Percentiles rank a stretch among this genome's conserved stretches.
Evolutionary conservation across 1,140 invertebrate genomes (phyloP).

Genomic region (Lepidurus packardi): DNA sequence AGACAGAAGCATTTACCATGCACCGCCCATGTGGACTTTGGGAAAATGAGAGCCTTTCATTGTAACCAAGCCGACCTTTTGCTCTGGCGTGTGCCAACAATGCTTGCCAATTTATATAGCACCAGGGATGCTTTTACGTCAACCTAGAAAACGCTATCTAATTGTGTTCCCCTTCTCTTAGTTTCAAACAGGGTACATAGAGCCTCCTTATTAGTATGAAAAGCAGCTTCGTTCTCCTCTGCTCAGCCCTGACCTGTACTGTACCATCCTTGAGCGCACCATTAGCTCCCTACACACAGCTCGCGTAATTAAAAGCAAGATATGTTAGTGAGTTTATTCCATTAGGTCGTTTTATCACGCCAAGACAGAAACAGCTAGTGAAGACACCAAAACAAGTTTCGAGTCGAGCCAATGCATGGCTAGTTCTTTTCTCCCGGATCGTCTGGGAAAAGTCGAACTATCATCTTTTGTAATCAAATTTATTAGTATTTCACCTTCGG

Average conservation of each 20-base stretch:
- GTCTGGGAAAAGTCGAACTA: not conserved
- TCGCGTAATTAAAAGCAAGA: not conserved
- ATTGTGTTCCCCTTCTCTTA: not conserved
- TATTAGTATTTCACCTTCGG: conserved; percentile 9
- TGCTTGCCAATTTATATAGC: conserved; percentile 22
- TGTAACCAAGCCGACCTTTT: conserved; percentile 17
- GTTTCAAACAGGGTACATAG: not conserved
- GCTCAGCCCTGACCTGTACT: not conserved
- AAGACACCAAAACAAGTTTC: not conserved
- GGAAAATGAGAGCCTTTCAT: conserved; percentile 21
- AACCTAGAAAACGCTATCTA: conserved; percentile 19
- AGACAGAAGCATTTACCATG: conserved; percentile 21
- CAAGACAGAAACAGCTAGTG: not conserved
- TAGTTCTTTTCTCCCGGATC: not conserved
- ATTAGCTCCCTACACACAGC: not conserved
- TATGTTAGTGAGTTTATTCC: not conserved
- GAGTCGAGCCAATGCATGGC: not conserved
- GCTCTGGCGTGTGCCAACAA: conserved; percentile 20
- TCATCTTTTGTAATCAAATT: conserved; percentile 16
- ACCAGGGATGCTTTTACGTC: conserved; percentile 18
- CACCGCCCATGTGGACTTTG: conserved; percentile 16
- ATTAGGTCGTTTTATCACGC: not conserved
- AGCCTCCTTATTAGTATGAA: conserved; percentile 22
- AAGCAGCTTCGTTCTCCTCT: not conserved
- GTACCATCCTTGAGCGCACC: not conserved